Evolutionary conservation across 2,797 vertebrate species (phyloP).

Genomic region (Syngnathus rostellatus): DNA sequence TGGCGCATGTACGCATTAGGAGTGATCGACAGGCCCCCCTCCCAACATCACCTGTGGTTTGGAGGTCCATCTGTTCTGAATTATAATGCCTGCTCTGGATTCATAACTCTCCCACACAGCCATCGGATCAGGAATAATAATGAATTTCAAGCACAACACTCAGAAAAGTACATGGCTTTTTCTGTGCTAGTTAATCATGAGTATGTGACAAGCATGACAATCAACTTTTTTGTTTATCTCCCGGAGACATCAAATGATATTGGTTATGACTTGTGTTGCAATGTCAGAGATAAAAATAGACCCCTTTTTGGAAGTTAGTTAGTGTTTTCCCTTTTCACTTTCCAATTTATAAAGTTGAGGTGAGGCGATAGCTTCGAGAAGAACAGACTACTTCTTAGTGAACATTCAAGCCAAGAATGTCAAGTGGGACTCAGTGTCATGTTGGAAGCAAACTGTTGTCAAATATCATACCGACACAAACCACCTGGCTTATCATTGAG

Average conservation of each 20-base stretch:
- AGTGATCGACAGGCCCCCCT: slow-evolving; percentile 44
- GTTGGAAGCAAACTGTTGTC: slow-evolving; percentile 49
- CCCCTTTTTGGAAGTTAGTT: slow-evolving; percentile 40
- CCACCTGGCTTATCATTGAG: slow-evolving; percentile 69
- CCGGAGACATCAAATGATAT: slow-evolving; percentile 31
- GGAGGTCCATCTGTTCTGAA: slow-evolving; percentile 67
- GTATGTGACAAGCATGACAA: slow-evolving; percentile 54
- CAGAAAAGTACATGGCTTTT: slow-evolving; percentile 58
- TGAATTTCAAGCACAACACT: slow-evolving; percentile 64
- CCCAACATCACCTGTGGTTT: slow-evolving; percentile 72
- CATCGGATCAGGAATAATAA: slow-evolving; percentile 67
- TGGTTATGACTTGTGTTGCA: slow-evolving; percentile 43
- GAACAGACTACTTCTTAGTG: slow-evolving; percentile 20
- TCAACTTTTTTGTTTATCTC: slow-evolving; percentile 28
- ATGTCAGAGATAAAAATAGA: slow-evolving; percentile 55
- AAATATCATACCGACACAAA: slow-evolving; percentile 65
- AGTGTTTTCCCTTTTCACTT: slow-evolving; percentile 49
- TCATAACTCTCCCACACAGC: slow-evolving; percentile 54
- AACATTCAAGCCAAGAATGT: slow-evolving; percentile 22
- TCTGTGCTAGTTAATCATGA: slow-evolving; percentile 63
- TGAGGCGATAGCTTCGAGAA: slow-evolving; percentile 19
- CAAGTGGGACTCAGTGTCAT: slow-evolving; percentile 44
- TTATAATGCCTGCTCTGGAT: slow-evolving; percentile 63
- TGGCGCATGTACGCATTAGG: slow-evolving; percentile 16
- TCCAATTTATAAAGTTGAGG: slow-evolving; percentile 32